Conservation (phyloP, 2,113 vertebrate species). For the Campylorhamphus procurvoides region DNA sequence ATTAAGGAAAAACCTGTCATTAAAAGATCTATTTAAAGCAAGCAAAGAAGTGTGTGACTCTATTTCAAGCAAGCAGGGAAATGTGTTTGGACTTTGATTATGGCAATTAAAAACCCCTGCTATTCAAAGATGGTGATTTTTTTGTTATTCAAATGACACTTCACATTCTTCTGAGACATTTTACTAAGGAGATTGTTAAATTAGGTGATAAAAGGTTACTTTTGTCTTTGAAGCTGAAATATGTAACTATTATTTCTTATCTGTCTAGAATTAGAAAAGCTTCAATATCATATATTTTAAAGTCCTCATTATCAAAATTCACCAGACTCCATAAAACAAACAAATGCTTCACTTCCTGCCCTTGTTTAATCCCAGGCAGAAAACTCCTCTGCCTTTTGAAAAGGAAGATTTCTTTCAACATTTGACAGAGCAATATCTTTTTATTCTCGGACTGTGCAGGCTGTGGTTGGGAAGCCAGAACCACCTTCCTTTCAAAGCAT, state of each 20-base stretch:
- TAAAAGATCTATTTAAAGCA: constrained; percentile 48
- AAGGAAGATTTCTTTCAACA: not conserved
- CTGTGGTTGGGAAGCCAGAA: not conserved
- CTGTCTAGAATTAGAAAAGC: constrained; percentile 65
- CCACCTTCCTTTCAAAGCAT: not conserved
- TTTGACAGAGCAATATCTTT: not conserved
- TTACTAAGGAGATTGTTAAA: constrained; percentile 58
- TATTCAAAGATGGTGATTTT: constrained; percentile 34
- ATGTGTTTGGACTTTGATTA: constrained; percentile 70
- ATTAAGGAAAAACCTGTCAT: constrained; percentile 48
- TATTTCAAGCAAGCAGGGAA: constrained; percentile 42
- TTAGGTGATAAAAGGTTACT: constrained; percentile 75
- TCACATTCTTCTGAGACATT: constrained; percentile 60
- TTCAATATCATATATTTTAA: constrained; percentile 50
- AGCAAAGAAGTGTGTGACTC: not conserved
- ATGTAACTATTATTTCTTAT: constrained; percentile 69
- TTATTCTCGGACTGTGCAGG: constrained; percentile 1
- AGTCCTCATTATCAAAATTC: constrained; percentile 73
- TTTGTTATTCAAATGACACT: constrained; percentile 72
- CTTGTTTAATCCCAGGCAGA: constrained; percentile 54
- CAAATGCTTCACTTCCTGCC: constrained; percentile 27
- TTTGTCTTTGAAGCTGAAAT: constrained; percentile 74
- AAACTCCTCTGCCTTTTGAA: constrained; percentile 25
- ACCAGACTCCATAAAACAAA: constrained; percentile 69
- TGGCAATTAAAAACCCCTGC: constrained; percentile 66